Percentiles rank a stretch among this genome's conserved stretches.
Evolutionary conservation across 2,113 vertebrate genomes (phyloP).

Genomic region (Proteles cristata): DNA sequence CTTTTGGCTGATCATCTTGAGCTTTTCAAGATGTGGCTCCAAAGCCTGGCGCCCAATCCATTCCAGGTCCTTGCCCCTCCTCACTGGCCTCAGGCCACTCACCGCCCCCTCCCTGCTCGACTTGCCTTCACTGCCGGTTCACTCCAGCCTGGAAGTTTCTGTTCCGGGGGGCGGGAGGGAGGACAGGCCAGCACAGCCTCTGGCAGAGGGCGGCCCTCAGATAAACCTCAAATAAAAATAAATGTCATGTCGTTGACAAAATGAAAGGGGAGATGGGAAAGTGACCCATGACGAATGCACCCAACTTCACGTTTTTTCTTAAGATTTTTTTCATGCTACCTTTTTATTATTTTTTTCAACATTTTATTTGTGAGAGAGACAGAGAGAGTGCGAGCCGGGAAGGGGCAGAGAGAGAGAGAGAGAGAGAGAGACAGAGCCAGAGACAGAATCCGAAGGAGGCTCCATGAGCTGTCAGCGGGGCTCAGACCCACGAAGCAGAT

Average conservation of each 20-base stretch:
- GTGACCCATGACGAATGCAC: neutral
- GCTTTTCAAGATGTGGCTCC: neutral
- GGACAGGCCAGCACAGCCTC: neutral
- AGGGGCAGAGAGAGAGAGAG: too few species aligned
- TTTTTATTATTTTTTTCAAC: too few species aligned
- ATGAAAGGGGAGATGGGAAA: neutral
- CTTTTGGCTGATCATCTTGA: neutral
- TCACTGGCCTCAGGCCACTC: too few species aligned
- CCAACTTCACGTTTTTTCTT: rapidly evolving
- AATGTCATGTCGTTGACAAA: neutral
- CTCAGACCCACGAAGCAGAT: too few species aligned
- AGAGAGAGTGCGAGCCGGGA: too few species aligned
- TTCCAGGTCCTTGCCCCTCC: too few species aligned
- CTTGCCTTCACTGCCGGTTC: neutral
- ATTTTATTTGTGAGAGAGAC: too few species aligned
- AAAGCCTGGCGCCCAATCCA: neutral
- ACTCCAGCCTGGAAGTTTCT: neutral
- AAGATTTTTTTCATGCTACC: too few species aligned
- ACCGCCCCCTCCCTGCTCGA: too few species aligned
- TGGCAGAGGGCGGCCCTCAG: neutral
- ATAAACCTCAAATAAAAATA: neutral
- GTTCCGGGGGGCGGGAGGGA: neutral
- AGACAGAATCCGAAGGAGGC: too few species aligned
- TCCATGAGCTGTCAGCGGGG: too few species aligned
- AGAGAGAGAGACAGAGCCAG: too few species aligned